Conservation (phyloP, 2,113 vertebrate genomes). For the Todiramphus chloris region DNA sequence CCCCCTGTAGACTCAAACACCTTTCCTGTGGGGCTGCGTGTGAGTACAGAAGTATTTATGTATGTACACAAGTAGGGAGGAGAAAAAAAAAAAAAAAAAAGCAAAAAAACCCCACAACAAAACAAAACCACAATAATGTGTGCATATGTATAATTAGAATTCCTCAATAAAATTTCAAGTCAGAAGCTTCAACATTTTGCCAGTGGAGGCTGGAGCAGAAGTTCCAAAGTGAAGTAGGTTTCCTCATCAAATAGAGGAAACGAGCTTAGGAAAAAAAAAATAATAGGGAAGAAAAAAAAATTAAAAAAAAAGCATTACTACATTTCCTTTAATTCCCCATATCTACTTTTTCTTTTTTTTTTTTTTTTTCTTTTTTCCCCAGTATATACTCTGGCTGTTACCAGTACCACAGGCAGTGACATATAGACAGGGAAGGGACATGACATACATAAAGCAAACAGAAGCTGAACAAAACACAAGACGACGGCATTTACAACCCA, state of each 20-base stretch:
- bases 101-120: too few species aligned
- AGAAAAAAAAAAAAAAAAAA: too few species aligned
- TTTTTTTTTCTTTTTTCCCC: not conserved
- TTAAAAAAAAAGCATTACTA: not conserved
- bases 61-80: rapidly evolving
- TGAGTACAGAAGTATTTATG: not conserved
- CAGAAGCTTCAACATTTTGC: not conserved
- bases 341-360: not conserved
- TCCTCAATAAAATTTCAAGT: rapidly evolving
- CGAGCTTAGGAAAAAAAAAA: not conserved
- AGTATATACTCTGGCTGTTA: not conserved
- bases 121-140: rapidly evolving
- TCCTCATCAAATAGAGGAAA: not conserved
- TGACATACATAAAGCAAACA: constrained; percentile 61
- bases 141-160: rapidly evolving
- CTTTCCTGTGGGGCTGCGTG: too few species aligned
- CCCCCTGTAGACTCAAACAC: not conserved
- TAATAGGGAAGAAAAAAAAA: not conserved
- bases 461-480: constrained; percentile 64
- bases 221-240: not conserved
- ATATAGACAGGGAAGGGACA: constrained; percentile 38
- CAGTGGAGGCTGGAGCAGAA: not conserved
- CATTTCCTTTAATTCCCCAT: not conserved
- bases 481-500: constrained; percentile 48
- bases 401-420: not conserved